phyloP scores from a whole-genome alignment of 2,113 vertebrate species.

The Podarcis raffonei region DNA sequence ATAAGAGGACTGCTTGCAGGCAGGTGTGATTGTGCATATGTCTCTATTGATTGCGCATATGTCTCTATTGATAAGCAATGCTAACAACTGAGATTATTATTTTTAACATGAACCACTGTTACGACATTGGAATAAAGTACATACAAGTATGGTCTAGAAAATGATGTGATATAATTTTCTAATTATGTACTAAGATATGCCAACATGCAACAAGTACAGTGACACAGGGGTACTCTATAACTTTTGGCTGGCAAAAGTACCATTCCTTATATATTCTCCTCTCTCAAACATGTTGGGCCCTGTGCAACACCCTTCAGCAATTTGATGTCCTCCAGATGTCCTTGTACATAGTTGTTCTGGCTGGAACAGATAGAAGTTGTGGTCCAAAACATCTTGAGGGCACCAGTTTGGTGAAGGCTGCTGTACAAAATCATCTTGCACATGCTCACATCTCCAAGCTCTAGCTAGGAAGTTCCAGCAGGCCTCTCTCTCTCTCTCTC shows the following conservation, averaged over 20 bases:
- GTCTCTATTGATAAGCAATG: background rate
- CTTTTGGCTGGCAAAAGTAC: background rate
- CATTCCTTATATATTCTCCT: too few species aligned
- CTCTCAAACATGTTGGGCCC: too few species aligned
- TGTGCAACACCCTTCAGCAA: too few species aligned
- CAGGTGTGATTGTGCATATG: background rate
- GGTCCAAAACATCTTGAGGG: too few species aligned
- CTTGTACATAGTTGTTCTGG: too few species aligned
- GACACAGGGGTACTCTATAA: background rate
- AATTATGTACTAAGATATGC: background rate
- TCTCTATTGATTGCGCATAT: background rate
- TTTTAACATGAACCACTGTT: background rate
- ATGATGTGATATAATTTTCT: background rate
- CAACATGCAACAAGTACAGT: background rate
- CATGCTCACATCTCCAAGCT: background rate
- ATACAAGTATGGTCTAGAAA: background rate
- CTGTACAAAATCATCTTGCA: background rate
- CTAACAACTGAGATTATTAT: background rate
- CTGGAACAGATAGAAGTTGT: too few species aligned
- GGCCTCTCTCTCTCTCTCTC: too few species aligned
- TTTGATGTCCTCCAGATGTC: too few species aligned
- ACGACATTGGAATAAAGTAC: background rate
- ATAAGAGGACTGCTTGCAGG: background rate
- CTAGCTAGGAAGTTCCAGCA: background rate
- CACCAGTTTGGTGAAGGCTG: too few species aligned